Base-by-base conservation (phyloP, 2,888 invertebrate species). In the Carpatolechia fugitivella region DNA sequence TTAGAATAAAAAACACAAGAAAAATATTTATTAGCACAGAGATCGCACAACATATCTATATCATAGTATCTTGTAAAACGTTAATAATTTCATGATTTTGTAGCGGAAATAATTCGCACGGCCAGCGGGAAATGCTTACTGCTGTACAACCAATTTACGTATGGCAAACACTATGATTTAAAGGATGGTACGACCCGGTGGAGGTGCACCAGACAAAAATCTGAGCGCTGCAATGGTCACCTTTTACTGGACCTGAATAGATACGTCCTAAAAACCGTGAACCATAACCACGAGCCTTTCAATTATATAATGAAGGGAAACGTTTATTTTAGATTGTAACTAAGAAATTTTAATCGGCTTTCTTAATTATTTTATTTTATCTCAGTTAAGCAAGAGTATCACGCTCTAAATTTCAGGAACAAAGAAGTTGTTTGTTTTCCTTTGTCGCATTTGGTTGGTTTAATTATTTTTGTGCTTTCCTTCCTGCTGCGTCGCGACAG, bases 131-230 rank as follows among this genome's bases (percentile, higher is more conserved):
- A 60, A 24, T 30, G 41, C 0, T 52, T 68, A 14, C 54, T 63
- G 5, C 56, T 68, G 62, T 53, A 56, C n/a, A 59, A 66, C 29
- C 30, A 63, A 4, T 65, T 60, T 46, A 67, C 69, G 0, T 73
- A 67, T 58, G 60, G 68, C 35, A 69, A 56, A 30, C 71, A 72
- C 13, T 69, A 66, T 35, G 14, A 46, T 3, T 54, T 66, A 14
- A 72, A 66, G 58, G 40, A 46, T 0, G 70, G 69, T 0, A 49
- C 13, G 1, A 56, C 58, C 13, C 62, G 69, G 0, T 73, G 68
- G 68, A 65, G 67, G 44, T 73, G 72, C 50, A 64, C 67, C 14
- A 66, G 64, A 33, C 65, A 68, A 18, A 60, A 60, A 35, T 63
- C 69, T 0, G 61, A 61, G 50, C 62, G 61, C 4, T 74, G 74